Base-by-base conservation (phyloP, 1,140 invertebrate species). In the Bombus pascuorum region DNA sequence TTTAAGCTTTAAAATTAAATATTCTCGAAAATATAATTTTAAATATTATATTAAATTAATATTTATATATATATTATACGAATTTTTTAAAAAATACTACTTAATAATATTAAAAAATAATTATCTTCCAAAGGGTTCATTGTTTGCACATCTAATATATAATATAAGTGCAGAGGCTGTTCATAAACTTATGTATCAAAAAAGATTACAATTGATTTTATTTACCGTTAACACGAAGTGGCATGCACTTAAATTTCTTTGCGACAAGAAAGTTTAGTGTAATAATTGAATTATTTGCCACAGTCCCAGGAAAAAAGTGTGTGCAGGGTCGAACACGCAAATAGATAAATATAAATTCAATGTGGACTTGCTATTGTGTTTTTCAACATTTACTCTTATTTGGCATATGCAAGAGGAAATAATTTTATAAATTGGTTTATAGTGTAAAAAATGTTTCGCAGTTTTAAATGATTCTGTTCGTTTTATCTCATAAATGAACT, bases 51-150 rank as follows among this genome's bases (percentile, higher is more conserved):
- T 47, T 34, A 83, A 59, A 70, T 62, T 10, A 42, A 42, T 28
- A 18, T 47, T 18, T 47, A 15, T 47, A 47, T 47, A 18, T 47
- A 57, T 62, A 28, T 59, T 32, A 57, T 70, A n/a, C 1, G 39
- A 53, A 74, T 34, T 44, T 44, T 8, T 53, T 22, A 22, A 22
- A 57, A 68, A 66, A 66, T 34, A 34, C 32, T 66, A 34, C 25
- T 66, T 44, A 82, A 44, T 18, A 74, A 34, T 47, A 65, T 37
- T 32, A 78, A n/a, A 70, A 68, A 8, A 81, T 65, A 77, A 53
- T 68, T 44, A 76, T 74, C 83, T 87, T 87, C 83, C 86, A 87
- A 87, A 87, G 86, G 86, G 86, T 87, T 87, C n/a, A 87, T 87
- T 86, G 81, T 83, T 86, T 87, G 70, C 82, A 87, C 75, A 84